Evolutionary conservation across 2,888 invertebrate genomes (phyloP), one percentile per base, ranked within the genome.

Genomic region (Rambutsinella grinnellia): DNA sequence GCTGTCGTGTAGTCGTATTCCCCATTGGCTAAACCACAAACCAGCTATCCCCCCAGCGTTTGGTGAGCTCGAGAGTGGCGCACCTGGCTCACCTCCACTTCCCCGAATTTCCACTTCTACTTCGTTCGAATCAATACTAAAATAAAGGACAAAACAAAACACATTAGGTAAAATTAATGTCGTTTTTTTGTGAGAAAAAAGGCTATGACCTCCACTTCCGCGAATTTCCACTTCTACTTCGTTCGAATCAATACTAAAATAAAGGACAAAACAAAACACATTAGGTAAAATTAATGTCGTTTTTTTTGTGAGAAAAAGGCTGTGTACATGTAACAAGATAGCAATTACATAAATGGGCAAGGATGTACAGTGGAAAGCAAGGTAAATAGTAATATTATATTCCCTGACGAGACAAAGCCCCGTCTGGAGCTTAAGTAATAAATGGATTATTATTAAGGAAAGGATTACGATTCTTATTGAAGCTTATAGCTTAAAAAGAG

Each of bases 1-100:
- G 84, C 84, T 60, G 84, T 84, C 26, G 84, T 82, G 79, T 82
- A 84, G 68, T 84, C 84, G 56, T 82, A 82, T 62, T 83, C 83
- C 15, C 79, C 81, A n/a, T 71, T 77, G 26, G 61, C 66, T 53
- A 65, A 44, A 10, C 49, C 79, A 17, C 49, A 28, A 26, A 56
- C 71, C 36, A 15, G 71, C 57, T 21, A 70, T 62, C 13, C 60
- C 61, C n/a, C 79, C 79, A 23, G 71, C 66, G 36, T 79, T 79
- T 8, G 77, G 75, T 8, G 79, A 76, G 44, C 72, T 76, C 2
- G 74, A 74, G 13, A 74, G 56, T 19, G 76, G 74, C 36, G 74
- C 76, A 53, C 72, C 76, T 26, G 74, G 61, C 27, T 71, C 76
- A 26, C 74, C 78, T 13, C 80, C 78, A 2, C 60, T 62, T 36